Percentiles rank a stretch among this genome's conserved stretches.
Evolutionary conservation across 2,113 vertebrate genomes (phyloP).

Genomic region (Spea multiplicata): DNA sequence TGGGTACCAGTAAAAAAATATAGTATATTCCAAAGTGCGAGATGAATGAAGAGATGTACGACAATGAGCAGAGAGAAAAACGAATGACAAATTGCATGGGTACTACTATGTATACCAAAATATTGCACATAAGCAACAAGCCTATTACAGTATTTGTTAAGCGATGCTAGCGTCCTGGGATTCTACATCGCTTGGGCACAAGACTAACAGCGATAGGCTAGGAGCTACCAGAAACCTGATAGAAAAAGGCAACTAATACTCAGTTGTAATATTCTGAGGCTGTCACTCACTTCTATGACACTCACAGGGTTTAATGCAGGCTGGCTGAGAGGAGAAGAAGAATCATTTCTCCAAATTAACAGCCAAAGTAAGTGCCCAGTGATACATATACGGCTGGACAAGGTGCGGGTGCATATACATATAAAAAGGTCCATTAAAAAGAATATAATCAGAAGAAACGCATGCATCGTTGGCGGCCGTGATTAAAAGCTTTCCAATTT

Average conservation of each 20-base stretch:
- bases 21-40: background rate
- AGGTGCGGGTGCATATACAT: slow-evolving; percentile 47
- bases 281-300: background rate
- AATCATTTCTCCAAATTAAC: background rate
- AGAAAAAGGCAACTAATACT: slow-evolving; percentile 46
- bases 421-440: slow-evolving; percentile 56
- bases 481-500: slow-evolving; percentile 52
- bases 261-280: background rate
- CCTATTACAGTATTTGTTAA: slow-evolving; percentile 45
- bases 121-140: slow-evolving; percentile 55
- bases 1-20: background rate
- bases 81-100: background rate
- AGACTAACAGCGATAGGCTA: slow-evolving; percentile 21
- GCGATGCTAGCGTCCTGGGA: slow-evolving; percentile 27
- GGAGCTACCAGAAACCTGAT: slow-evolving; percentile 50
- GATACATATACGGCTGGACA: slow-evolving; percentile 39
- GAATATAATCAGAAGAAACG: slow-evolving; percentile 54
- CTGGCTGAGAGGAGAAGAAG: background rate
- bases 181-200: slow-evolving; percentile 50
- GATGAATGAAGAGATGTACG: background rate
- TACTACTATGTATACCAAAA: slow-evolving; percentile 48
- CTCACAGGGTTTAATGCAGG: background rate
- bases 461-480: slow-evolving; percentile 56
- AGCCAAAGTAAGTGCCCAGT: background rate
- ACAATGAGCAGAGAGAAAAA: background rate